Conservation (phyloP, 1,140 invertebrate species). For the Radopholus similis region DNA sequence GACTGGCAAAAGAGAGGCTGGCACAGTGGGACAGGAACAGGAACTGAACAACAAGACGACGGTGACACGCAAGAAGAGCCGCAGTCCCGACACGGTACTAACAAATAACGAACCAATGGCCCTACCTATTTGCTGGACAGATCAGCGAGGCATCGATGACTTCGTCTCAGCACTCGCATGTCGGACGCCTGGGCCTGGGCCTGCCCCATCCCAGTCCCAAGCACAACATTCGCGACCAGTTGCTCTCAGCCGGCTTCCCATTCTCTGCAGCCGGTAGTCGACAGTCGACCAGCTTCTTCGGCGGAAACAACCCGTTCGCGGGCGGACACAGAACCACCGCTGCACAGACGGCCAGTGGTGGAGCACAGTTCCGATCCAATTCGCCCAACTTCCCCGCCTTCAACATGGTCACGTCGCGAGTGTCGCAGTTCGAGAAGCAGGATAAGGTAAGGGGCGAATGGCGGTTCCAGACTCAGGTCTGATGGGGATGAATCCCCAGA, state of each 20-base stretch:
- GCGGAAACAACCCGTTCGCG: slow-evolving; percentile 5
- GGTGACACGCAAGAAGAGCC: background rate
- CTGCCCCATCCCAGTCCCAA: slow-evolving; percentile 12
- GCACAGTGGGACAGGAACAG: background rate
- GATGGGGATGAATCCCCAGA: background rate
- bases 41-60: background rate
- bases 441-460: background rate
- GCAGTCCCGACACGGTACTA: background rate
- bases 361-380: background rate
- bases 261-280: background rate
- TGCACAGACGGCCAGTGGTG: no score
- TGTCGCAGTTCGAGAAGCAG: slow-evolving; percentile 1
- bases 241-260: background rate
- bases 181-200: background rate
- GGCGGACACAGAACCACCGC: background rate
- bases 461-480: background rate
- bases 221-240: slow-evolving; percentile 8
- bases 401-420: slow-evolving; percentile 6
- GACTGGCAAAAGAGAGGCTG: background rate
- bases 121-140: background rate
- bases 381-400: slow-evolving; percentile 13
- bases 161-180: background rate
- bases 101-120: background rate
- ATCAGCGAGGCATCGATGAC: no score
- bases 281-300: slow-evolving; percentile 11